Base-by-base conservation (phyloP, 2,888 invertebrate genomes). In the Pomacea canaliculata region DNA sequence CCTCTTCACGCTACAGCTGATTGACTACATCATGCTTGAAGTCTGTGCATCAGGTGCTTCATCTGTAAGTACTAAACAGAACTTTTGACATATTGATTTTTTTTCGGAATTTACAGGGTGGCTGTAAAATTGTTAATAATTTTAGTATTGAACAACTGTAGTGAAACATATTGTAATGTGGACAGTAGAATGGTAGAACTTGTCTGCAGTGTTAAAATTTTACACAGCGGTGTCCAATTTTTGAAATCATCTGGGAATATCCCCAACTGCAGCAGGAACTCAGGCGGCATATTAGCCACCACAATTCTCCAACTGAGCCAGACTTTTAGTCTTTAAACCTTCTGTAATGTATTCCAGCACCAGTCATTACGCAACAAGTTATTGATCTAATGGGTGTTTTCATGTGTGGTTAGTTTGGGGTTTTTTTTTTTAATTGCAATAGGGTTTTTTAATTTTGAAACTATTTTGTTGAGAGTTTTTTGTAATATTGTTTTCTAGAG, bases 1-100 rank as follows among this genome's bases (percentile, higher is more conserved):
- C 0, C 92, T 99, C n/a, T 99, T 98, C 90, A 97, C 97, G 0
- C 92, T 99, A 75, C 99, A 99, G 91, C 93, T 98, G 72, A 94
- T 99, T 49, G 98, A 98, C 91, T 96, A 97, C 89, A 91, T 93
- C 76, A 92, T 93, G 86, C 85, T 93, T 69, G 93, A 93, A 79
- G 91, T 92, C 18, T 92, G 92, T 82, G 91, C 91, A 5, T 87
- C 91, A 93, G 77, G 94, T 7, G 83, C 89, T 23, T 79, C 87
- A 13, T 85, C 89, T 23, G 90, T 91, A 81, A 85, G 88, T 85
- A 10, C 51, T 9, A n/a, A 8, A 56, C 16, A 56, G 37, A 37
- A 37, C 37, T 37, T 5, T 37, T 37, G 37, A 18, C n/a, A 18
- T 23, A 49, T 70, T 60, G 18, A 13, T n/a, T 16, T 59, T n/a